Conservation (phyloP, 2,113 vertebrate species). For the Grammomys dolichurus region DNA sequence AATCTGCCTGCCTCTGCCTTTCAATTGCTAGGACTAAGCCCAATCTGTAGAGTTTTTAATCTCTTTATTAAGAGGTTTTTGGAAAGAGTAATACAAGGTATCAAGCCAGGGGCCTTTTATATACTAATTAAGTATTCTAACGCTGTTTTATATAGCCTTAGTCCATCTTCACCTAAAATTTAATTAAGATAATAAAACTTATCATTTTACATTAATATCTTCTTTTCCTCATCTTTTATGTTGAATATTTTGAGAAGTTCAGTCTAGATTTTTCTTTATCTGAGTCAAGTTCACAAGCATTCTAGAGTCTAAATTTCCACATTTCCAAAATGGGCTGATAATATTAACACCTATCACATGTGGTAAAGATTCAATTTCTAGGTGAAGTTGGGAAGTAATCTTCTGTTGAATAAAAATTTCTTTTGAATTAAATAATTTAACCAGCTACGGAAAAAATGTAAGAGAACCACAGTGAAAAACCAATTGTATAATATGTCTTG, state of each 20-base stretch:
- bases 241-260: neutral
- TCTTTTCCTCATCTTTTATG: neutral
- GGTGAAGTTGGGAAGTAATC: neutral
- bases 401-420: constrained; percentile 3
- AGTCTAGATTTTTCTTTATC: neutral
- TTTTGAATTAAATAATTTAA: constrained; percentile 37
- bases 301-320: neutral
- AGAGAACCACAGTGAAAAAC: constrained; percentile 16
- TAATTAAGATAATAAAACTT: constrained; percentile 5
- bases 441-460: neutral
- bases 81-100: neutral
- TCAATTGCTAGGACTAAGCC: neutral
- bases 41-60: neutral
- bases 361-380: constrained; percentile 22
- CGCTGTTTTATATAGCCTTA: neutral
- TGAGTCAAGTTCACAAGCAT: neutral
- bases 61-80: neutral
- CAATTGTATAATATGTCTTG: constrained; percentile 23
- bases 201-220: neutral
- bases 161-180: neutral
- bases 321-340: neutral
- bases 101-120: neutral
- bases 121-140: neutral
- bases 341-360: neutral
- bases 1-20: neutral